These are phyloP conservation scores for Todiramphus saurophagus DNA, from an alignment of 2,113 vertebrate species.

Conservation along the genomic window DNA sequence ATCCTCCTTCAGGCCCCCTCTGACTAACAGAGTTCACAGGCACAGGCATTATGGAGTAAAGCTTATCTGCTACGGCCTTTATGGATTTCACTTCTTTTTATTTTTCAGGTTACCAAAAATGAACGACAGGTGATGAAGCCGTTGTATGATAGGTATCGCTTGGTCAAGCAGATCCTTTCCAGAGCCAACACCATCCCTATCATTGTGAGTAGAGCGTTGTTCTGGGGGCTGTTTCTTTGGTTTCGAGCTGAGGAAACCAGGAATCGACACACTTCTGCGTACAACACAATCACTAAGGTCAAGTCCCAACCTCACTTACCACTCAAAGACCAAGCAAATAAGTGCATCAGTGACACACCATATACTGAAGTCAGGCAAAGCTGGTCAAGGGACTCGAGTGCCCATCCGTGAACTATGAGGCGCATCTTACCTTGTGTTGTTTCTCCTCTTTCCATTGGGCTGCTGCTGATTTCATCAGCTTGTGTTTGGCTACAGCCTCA, in stretches of 20 bases:
- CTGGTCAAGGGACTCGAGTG: neutral
- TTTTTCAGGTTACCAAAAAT: constrained; percentile 86
- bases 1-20: neutral
- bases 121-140: constrained; percentile 96
- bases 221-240: neutral
- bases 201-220: constrained; percentile 83
- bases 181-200: constrained; percentile 90
- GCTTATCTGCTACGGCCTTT: neutral
- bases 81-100: neutral
- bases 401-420: neutral
- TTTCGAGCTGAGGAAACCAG: neutral
- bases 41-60: neutral
- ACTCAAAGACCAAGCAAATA: neutral
- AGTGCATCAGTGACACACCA: neutral
- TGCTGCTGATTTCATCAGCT: constrained; percentile 18
- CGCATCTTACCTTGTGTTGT: neutral
- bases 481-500: constrained; percentile 44
- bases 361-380: neutral
- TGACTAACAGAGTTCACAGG: neutral
- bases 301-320: neutral
- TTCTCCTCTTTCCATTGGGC: constrained; percentile 25
- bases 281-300: neutral
- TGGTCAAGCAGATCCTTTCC: constrained; percentile 96
- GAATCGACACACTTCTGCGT: neutral
- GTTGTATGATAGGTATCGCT: constrained; percentile 92